Percentiles rank a stretch among this genome's conserved stretches.
These are phyloP conservation scores for Oryctolagus cuniculus DNA, from an alignment of 2,113 vertebrate species.

Conservation along the genomic window DNA sequence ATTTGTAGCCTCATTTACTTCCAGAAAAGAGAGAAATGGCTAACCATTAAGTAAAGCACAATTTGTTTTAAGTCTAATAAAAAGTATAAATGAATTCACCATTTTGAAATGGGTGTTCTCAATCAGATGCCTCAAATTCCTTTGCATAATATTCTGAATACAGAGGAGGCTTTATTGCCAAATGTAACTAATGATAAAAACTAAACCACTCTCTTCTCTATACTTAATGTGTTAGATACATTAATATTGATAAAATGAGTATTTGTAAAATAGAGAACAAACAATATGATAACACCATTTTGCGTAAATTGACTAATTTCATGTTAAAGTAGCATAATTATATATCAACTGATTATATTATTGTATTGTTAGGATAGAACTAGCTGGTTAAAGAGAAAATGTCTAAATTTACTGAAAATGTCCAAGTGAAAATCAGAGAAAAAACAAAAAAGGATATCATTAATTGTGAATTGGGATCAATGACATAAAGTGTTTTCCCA, in stretches of 20 bases:
- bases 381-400: neutral
- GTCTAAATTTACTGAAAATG: neutral
- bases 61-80: conserved; percentile 22
- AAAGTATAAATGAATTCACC: neutral
- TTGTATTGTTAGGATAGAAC: conserved; percentile 6
- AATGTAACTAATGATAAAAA: conserved; percentile 1
- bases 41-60: conserved; percentile 9
- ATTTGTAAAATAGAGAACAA: conserved; percentile 42
- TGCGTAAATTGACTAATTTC: conserved; percentile 48
- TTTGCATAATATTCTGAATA: neutral
- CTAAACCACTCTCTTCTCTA: neutral
- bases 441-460: too few relatives aligned
- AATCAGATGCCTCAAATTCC: neutral
- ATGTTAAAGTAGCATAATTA: conserved; percentile 27
- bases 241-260: neutral
- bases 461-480: too few relatives aligned
- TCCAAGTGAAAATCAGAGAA: neutral
- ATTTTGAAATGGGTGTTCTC: neutral
- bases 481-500: too few relatives aligned
- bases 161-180: neutral
- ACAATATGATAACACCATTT: neutral
- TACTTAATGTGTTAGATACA: neutral
- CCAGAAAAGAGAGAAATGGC: neutral
- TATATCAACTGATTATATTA: neutral
- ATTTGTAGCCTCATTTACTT: neutral